Conservation (phyloP, 2,113 vertebrate species). For the Apodemus speciosus region DNA sequence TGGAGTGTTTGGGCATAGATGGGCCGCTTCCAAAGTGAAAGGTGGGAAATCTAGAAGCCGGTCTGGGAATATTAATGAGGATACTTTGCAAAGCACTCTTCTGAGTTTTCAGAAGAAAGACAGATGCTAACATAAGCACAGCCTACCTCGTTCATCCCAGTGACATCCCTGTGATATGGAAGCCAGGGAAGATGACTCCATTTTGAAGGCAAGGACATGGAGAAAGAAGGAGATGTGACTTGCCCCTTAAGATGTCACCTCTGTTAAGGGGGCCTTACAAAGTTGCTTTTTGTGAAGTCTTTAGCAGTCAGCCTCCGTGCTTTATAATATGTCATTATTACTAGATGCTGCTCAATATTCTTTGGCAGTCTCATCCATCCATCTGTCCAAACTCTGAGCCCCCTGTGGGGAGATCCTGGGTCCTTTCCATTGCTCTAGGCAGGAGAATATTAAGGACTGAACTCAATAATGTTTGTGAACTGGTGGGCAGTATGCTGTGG, state of each 20-base stretch:
- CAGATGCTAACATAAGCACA: conserved; percentile 70
- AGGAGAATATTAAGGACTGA: neutral
- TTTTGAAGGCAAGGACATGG: conserved; percentile 66
- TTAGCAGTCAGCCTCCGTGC: neutral
- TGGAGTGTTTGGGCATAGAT: conserved; percentile 40
- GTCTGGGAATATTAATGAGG: conserved; percentile 76
- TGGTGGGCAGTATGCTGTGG: neutral
- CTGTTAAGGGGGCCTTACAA: neutral
- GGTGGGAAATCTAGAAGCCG: conserved; percentile 63
- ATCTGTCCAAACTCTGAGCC: neutral
- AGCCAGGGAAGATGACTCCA: conserved; percentile 54
- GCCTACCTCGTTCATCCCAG: conserved; percentile 73
- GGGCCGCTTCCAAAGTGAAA: conserved; percentile 65
- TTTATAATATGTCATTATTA: neutral
- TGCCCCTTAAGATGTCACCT: conserved; percentile 13
- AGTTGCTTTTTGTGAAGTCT: neutral
- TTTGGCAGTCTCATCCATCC: neutral
- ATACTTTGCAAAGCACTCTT: conserved; percentile 71
- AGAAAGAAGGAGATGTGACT: conserved; percentile 39
- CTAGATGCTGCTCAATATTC: neutral
- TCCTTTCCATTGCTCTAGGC: neutral
- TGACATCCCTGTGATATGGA: conserved; percentile 43
- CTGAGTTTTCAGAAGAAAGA: conserved; percentile 71
- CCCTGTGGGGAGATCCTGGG: neutral
- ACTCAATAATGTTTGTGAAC: neutral